Evolutionary conservation across 1,140 invertebrate genomes (phyloP), one percentile per base, ranked within the genome.

Genomic region (Drosophila mojavensis): DNA sequence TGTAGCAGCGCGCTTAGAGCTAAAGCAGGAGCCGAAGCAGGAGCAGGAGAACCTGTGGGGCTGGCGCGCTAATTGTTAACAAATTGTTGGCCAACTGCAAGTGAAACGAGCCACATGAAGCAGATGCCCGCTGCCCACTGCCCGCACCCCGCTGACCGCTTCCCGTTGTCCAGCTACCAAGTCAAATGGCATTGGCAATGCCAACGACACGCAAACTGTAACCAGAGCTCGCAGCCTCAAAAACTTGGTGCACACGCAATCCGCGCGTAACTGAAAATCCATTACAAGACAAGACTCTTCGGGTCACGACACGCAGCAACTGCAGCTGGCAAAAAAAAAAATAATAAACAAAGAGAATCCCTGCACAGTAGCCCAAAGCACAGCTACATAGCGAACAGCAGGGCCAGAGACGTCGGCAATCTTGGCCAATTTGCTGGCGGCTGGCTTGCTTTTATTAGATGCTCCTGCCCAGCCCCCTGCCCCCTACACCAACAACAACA

Each of bases 1-100:
- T 86, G 83, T 15, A 58, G 43, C 33, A 36, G 51, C 58, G 69
- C 41, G 81, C 75, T 86, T 86, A 85, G 81, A 81, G 39, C 20
- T 36, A 4, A 11, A 36, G 48, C 26, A 26, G 56, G 24, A 11
- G 10, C 30, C 26, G 3, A 26, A 64, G 36, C 69, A 83, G 33
- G 0, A 13, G 36, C 36, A 39, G 56, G 15, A 11, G n/a, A 20
- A 15, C 36, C 36, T 39, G 36, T 39, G 36, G 15, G 10, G 45
- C 56, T 61, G 11, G 43, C 17, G 78, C 75, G 83, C 80, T 88
- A 88, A 88, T 88, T 83, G 83, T 88, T 88, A 88, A 88, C 83
- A 88, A 88, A 88, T 88, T 86, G 83, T 80, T 80, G 53, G 66
- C 65, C 76, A 67, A 79, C 60, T 63, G 64, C 62, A 39, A 70